Conservation (phyloP, 2,797 vertebrate species). For the Helicolenus hilgendorfi region DNA sequence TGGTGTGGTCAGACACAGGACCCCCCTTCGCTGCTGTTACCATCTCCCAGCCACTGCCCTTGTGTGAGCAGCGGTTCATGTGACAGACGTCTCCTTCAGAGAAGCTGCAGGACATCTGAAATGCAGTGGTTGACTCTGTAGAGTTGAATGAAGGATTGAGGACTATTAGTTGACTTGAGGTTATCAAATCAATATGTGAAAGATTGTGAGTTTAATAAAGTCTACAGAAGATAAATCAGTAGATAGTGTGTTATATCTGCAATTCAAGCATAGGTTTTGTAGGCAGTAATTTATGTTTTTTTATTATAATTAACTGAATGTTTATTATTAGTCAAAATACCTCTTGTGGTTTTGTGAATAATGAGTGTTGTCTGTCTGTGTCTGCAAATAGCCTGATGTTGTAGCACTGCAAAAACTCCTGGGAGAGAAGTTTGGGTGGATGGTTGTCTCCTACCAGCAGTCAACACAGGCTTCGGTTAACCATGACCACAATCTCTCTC, state of each 20-base stretch:
- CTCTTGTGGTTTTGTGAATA: background rate
- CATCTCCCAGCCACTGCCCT: slow-evolving; percentile 26
- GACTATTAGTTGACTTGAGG: background rate
- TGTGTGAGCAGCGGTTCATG: slow-evolving; percentile 44
- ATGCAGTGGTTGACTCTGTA: slow-evolving; percentile 59
- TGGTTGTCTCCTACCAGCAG: background rate
- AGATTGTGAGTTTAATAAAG: background rate
- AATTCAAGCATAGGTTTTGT: background rate
- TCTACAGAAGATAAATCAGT: background rate
- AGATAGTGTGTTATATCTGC: background rate
- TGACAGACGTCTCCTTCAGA: slow-evolving; percentile 18
- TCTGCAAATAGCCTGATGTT: background rate
- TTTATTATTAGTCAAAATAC: background rate
- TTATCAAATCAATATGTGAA: background rate
- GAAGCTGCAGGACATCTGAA: slow-evolving; percentile 65
- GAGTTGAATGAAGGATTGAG: slow-evolving; percentile 1
- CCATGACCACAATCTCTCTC: background rate
- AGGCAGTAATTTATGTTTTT: background rate
- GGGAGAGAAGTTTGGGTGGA: background rate
- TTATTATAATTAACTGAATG: background rate
- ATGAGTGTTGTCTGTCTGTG: background rate
- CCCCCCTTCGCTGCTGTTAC: background rate
- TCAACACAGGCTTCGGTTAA: background rate
- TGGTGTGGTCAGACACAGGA: slow-evolving; percentile 61
- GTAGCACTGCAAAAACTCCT: background rate